A percentile compares a stretch with the other conserved stretches of the same genome.
Conservation (phyloP, 2,113 vertebrate species). For the Anhinga rufa region DNA sequence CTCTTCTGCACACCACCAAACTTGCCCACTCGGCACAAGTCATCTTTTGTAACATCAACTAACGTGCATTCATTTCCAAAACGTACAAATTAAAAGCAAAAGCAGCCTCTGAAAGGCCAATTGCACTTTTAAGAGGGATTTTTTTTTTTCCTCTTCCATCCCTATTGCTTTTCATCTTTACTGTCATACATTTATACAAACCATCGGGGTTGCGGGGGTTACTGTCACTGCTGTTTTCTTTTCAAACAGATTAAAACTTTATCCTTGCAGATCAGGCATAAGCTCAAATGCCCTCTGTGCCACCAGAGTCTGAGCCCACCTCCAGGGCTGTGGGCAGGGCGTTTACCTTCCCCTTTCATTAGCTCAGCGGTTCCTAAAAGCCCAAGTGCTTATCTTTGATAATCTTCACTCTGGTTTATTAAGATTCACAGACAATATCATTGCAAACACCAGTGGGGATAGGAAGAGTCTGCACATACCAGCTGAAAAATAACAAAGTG, state of each 20-base stretch:
- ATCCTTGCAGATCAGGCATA: neutral
- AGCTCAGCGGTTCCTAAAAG: neutral
- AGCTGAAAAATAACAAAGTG: neutral
- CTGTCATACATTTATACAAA: neutral
- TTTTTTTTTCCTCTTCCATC: neutral
- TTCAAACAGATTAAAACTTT: neutral
- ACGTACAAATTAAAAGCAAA: neutral
- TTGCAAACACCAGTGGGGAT: neutral
- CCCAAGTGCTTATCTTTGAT: neutral
- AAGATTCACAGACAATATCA: neutral
- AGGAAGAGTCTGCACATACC: neutral
- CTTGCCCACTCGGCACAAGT: neutral
- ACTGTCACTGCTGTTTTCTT: neutral
- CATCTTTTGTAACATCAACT: neutral
- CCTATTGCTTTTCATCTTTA: neutral
- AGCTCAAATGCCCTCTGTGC: neutral
- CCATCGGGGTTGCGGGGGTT: rapidly evolving
- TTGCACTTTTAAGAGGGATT: neutral
- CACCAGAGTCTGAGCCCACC: neutral
- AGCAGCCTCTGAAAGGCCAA: neutral
- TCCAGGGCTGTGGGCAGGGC: neutral
- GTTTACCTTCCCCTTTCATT: neutral
- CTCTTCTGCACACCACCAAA: neutral
- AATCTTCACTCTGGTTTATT: neutral
- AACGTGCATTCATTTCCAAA: neutral